These are phyloP conservation scores for Lysandra coridon DNA, from an alignment of 2,888 invertebrate genomes.

Conservation along the genomic window DNA sequence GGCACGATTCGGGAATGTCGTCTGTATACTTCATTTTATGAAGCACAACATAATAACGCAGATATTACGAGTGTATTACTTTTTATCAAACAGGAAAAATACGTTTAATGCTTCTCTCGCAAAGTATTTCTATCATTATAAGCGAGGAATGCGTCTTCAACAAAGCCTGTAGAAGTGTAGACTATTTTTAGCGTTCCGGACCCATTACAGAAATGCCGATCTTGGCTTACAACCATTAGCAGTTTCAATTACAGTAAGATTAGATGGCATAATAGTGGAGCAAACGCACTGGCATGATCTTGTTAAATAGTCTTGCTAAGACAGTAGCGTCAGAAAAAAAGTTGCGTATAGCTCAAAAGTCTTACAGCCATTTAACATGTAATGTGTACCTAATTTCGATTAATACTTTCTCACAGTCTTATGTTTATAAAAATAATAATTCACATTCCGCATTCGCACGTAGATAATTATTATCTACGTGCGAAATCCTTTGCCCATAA, in stretches of 20 bases:
- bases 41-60: constrained; percentile 4
- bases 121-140: background rate
- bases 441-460: background rate
- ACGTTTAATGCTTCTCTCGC: constrained; percentile 11
- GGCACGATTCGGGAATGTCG: background rate
- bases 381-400: background rate
- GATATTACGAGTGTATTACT: constrained; percentile 15
- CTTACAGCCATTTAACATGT: background rate
- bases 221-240: constrained; percentile 39
- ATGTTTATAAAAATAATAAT: constrained; percentile 1
- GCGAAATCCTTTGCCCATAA: constrained; percentile 37
- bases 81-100: constrained; percentile 30
- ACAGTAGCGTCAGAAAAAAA: constrained; percentile 19
- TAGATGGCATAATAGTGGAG: constrained; percentile 37
- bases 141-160: constrained; percentile 10
- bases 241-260: constrained; percentile 41
- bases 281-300: constrained; percentile 18
- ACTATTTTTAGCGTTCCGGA: constrained; percentile 26
- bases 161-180: constrained; percentile 4
- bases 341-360: background rate
- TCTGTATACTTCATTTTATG: background rate
- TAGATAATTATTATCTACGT: constrained; percentile 32
- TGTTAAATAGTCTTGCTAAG: constrained; percentile 6
- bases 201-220: constrained; percentile 26
- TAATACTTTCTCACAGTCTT: background rate